A percentile compares a stretch with the other conserved stretches of the same genome.
phyloP scores from a whole-genome alignment of 2,797 vertebrate genomes.

The Xiphophorus birchmanni region DNA sequence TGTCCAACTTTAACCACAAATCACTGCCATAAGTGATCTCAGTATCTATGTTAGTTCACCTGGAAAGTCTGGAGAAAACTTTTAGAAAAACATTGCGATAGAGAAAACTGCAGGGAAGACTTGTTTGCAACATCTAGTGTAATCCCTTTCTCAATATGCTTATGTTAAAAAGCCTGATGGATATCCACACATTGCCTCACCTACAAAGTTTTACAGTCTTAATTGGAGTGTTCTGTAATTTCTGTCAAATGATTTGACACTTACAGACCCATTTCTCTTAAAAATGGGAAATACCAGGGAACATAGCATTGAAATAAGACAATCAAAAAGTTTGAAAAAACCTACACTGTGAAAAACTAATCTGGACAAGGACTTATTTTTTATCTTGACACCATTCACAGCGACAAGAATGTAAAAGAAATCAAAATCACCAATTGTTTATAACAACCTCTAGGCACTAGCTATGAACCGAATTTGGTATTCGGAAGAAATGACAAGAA shows the following conservation, averaged over 20 bases:
- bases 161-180: no score
- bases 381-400: background rate
- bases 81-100: background rate
- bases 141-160: background rate
- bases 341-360: background rate
- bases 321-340: no score
- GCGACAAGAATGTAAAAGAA: background rate
- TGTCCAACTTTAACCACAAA: background rate
- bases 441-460: background rate
- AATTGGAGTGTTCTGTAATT: background rate
- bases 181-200: background rate
- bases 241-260: background rate
- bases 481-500: background rate
- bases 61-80: background rate
- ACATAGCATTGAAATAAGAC: no score
- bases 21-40: background rate
- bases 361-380: background rate
- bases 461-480: background rate
- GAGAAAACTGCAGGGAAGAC: background rate
- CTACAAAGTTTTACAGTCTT: background rate
- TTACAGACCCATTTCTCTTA: background rate
- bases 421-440: background rate
- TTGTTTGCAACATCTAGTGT: background rate
- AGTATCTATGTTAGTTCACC: background rate
- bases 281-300: background rate